Base-by-base conservation (phyloP, 2,113 vertebrate genomes). In the Bubo blakistoni region DNA sequence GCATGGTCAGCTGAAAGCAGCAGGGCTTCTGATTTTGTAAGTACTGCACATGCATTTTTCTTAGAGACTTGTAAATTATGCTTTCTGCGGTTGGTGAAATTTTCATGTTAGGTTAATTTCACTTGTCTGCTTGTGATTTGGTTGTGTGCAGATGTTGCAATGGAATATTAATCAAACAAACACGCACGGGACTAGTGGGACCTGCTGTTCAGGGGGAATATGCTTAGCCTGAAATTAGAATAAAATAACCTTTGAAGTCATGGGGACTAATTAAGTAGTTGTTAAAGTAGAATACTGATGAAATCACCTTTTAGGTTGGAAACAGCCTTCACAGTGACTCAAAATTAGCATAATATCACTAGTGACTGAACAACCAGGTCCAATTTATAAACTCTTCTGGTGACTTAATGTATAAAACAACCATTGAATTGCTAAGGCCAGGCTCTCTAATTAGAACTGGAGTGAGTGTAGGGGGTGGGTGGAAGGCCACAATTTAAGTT, bases 11-110 rank as follows among this genome's bases (percentile, higher is more conserved):
- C 8, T 67, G 81, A 83, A 78, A 62, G n/a, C 82, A 73, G 24
- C 29, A 0, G 22, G n/a, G 29, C 87, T 88, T 88, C 85, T 87
- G 73, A 38, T 62, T 84, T 59, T 86, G 96, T 97, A 97, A 97
- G 97, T 97, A 96, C 32, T 42, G 11, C 25, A 24, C 15, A 15
- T 30, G 4, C 5, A 10, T 51, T 88, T 87, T 82, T 73, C 70
- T 38, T n/a, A 46, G 46, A 80, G 34, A 51, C 12, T 52, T 73
- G 38, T 15, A 87, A 83, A 26, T 52, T 1, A 51, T 54, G 22
- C 14, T 91, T 83, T 91, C 38, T 66, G 22, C 0, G 3, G 13
- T 42, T 2, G 10, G 16, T 70, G 20, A 29, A 65, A 76, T 72
- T 81, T 81, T 67, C 25, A 7, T 52, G 38, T 88, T 65, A 82